Conservation (phyloP, 2,797 vertebrate genomes). For the Leucoraja ocellata region DNA sequence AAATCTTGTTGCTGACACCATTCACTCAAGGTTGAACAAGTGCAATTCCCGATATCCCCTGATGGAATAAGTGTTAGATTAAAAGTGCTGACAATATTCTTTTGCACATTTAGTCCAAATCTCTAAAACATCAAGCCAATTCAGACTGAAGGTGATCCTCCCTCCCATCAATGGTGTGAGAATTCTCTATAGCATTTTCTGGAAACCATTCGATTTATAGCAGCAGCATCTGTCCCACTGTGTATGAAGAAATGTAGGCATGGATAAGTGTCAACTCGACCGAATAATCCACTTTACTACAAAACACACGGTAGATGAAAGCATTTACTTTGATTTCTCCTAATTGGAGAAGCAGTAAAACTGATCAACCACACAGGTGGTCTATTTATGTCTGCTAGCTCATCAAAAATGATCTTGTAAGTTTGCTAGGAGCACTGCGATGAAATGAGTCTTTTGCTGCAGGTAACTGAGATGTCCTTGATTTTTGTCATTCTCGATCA, state of each 20-base stretch:
- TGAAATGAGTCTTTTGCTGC: background rate
- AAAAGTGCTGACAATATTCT: conserved; percentile 4
- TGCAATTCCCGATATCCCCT: background rate
- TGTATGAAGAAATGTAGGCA: background rate
- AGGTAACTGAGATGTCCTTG: background rate
- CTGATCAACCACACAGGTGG: background rate
- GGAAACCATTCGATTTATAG: conserved; percentile 3
- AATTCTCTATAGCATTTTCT: background rate
- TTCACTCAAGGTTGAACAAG: background rate
- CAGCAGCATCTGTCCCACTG: background rate
- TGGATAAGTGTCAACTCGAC: background rate
- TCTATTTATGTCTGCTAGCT: background rate
- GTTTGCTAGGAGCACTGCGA: background rate
- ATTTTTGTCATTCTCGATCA: conserved; percentile 21
- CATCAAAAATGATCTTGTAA: conserved; percentile 1
- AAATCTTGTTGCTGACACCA: background rate
- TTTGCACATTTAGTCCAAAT: background rate
- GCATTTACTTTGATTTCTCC: background rate
- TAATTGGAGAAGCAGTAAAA: conserved; percentile 19
- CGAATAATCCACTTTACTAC: conserved; percentile 4
- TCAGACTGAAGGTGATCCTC: conserved; percentile 4
- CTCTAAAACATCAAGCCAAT: background rate
- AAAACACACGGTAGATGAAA: background rate
- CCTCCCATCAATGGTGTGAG: background rate
- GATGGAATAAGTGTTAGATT: background rate